Evolutionary conservation across 2,888 invertebrate species (phyloP).

Genomic region (Drosophila nr. fundita): DNA sequence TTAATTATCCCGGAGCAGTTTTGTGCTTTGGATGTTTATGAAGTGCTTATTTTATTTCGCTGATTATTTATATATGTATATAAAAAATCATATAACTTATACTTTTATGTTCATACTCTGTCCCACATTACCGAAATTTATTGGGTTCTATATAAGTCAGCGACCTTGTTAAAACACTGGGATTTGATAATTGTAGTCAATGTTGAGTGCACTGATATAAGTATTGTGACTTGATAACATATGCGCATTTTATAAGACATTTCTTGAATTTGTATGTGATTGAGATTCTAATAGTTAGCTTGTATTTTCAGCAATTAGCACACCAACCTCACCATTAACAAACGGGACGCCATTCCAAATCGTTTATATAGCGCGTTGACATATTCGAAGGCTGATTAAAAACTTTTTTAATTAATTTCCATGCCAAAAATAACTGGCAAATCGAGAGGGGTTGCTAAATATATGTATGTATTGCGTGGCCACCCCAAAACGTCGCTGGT

Average conservation of each 20-base stretch:
- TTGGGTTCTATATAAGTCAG: not conserved
- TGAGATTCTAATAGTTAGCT: not conserved
- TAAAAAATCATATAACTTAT: not conserved
- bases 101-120: not conserved
- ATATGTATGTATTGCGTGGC: slow-evolving; percentile 7
- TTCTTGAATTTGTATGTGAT: not conserved
- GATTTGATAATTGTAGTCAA: not conserved
- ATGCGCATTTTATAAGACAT: not conserved
- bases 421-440: slow-evolving; percentile 49
- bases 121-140: not conserved
- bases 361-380: slow-evolving; percentile 55
- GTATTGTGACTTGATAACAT: not conserved
- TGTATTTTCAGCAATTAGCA: slow-evolving; percentile 11
- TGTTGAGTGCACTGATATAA: not conserved
- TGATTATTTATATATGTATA: not conserved
- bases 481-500: slow-evolving; percentile 2
- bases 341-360: slow-evolving; percentile 16
- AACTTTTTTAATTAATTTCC: slow-evolving; percentile 84
- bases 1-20: not conserved
- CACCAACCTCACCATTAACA: not conserved
- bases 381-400: slow-evolving; percentile 72
- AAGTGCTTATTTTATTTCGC: not conserved
- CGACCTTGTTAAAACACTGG: not conserved
- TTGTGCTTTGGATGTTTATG: not conserved
- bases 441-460: slow-evolving; percentile 24